phyloP scores from a whole-genome alignment of 2,888 invertebrate species.

The Yponomeuta evonymella region DNA sequence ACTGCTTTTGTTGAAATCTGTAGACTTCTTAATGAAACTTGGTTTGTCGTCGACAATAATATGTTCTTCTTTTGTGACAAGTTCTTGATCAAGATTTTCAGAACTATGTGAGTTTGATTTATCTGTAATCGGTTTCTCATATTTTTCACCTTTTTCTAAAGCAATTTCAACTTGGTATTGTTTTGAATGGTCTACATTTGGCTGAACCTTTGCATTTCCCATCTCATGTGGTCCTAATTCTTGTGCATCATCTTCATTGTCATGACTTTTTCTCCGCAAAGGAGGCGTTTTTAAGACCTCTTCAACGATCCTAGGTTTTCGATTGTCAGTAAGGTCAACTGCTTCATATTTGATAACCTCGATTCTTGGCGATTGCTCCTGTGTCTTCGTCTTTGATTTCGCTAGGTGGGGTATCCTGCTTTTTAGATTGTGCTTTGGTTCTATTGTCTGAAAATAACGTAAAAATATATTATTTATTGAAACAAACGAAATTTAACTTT shows the following conservation, averaged over 20 bases:
- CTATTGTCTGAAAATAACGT: constrained; percentile 28
- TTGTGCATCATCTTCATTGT: neutral
- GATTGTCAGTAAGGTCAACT: neutral
- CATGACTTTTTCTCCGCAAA: neutral
- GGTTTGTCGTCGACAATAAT: neutral
- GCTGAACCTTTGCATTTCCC: constrained; percentile 13
- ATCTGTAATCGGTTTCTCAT: neutral
- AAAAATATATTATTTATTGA: neutral
- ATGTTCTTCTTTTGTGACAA: neutral
- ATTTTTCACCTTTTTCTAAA: neutral
- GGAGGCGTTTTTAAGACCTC: constrained; percentile 13
- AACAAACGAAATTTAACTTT: no score
- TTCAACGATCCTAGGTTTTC: constrained; percentile 41
- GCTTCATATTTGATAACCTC: neutral
- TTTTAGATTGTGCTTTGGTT: constrained; percentile 25
- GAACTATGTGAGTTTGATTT: neutral
- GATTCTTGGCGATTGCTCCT: neutral
- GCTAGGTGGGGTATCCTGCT: constrained; percentile 18
- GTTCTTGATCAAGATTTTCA: neutral
- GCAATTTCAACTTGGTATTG: neutral
- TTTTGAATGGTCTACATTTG: constrained; percentile 15
- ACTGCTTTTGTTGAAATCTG: neutral
- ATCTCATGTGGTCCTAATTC: constrained; percentile 5
- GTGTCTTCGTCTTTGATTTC: neutral
- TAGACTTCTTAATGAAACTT: neutral